phyloP scores from a whole-genome alignment of 2,797 vertebrate genomes.

The Sebastes trivittatus region DNA sequence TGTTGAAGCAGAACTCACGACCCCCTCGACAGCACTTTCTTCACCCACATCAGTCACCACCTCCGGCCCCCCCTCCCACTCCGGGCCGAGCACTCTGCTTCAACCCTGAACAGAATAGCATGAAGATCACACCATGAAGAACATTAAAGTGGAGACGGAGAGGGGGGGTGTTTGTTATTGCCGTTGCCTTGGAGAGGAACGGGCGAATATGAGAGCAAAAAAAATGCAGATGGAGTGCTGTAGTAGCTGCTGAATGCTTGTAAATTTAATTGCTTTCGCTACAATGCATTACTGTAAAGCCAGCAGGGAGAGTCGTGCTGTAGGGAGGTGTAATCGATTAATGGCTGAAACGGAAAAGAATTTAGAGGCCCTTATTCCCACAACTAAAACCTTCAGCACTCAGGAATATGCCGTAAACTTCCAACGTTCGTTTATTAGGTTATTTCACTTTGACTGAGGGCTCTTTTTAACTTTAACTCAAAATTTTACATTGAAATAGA shows the following conservation, averaged over 20 bases:
- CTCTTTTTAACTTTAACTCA: neutral
- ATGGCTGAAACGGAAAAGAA: slow-evolving; percentile 33
- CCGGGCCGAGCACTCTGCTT: neutral
- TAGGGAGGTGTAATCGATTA: slow-evolving; percentile 51
- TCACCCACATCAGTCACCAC: slow-evolving; percentile 52
- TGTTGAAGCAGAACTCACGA: slow-evolving; percentile 25
- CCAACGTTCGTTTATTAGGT: neutral
- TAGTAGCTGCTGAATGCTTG: slow-evolving; percentile 58
- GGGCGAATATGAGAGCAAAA: neutral
- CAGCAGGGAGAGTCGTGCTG: slow-evolving; percentile 46
- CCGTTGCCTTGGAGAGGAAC: slow-evolving; percentile 15
- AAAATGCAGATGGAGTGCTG: slow-evolving; percentile 18
- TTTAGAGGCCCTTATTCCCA: slow-evolving; percentile 28
- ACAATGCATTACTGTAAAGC: slow-evolving; percentile 46
- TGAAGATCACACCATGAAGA: neutral
- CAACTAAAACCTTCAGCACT: slow-evolving; percentile 20
- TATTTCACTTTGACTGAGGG: neutral
- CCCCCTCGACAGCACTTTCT: slow-evolving; percentile 36
- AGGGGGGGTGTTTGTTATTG: slow-evolving; percentile 5
- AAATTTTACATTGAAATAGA: no score
- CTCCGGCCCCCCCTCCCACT: neutral
- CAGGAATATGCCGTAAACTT: neutral
- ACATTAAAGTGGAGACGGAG: neutral
- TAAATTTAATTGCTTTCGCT: slow-evolving; percentile 63
- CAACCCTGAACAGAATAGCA: neutral